Evolutionary conservation across 2,797 vertebrate genomes (phyloP), one percentile per base, ranked within the genome.

Genomic region (Percopsis omiscomaycus): DNA sequence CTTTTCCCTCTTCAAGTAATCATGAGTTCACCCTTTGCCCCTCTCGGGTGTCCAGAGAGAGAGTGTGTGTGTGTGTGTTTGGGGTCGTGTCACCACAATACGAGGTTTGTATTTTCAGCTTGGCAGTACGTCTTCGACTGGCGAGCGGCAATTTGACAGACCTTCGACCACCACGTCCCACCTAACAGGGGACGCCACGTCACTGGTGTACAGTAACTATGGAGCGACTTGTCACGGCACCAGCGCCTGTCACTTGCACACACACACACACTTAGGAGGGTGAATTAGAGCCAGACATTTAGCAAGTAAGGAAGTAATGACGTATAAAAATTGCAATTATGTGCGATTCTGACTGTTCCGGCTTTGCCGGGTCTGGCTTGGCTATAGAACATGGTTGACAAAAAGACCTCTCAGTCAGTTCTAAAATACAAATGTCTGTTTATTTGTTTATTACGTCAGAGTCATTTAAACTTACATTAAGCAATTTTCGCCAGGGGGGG

Each of bases 181-280:
- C 62, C 78, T 81, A 75, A 84, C 82, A 80, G 66, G 49, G 63
- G 71, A 59, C 73, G 72, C 59, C 74, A 77, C 74, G 70, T 80
- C 61, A 1, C 32, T 37, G 32, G 1, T 22, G 61, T 66, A 72
- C 73, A 79, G 79, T 77, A 72, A 74, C 78, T 89, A 88, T 92
- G 91, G 85, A 91, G 90, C 88, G 86, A 89, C 77, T 89, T 88
- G 71, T 66, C 22, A 22, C 22, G 22, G 1, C 22, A 22, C 22
- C 22, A 1, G 22, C 22, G 22, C 69, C 67, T 78, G 83, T 84
- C 69, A 76, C 71, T 15, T 73, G 66, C 74, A 45, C 74, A 57
- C 64, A 66, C 63, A 42, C 47, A 53, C 48, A 15, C 58, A 60
- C 69, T 55, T 42, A 52, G 22, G 22, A 22, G 22, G 22, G 22